Evolutionary conservation across 2,113 vertebrate species (phyloP), one percentile per base, ranked within the genome.

Genomic region (Ancistrus triradiatus): DNA sequence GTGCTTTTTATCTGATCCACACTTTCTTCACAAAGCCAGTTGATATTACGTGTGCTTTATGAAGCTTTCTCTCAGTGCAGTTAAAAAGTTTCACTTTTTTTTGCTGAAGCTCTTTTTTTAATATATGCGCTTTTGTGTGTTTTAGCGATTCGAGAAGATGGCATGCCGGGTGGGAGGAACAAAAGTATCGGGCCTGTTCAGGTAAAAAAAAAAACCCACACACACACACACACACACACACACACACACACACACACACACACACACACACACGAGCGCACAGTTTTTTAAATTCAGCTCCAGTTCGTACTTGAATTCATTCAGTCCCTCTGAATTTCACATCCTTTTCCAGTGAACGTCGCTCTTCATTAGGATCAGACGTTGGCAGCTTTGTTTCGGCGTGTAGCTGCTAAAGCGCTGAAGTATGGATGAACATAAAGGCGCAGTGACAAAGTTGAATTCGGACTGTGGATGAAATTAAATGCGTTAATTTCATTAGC

Each of bases 141-240:
- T 62, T 17, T 53, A 99, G 96, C 96, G 80, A 99, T 99, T 85
- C 91, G 96, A 79, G 96, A 99, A 81, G 96, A 99, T 77, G 96
- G 96, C 67, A 99, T 99, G 96, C 96, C 96, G 1, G 96, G 96
- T 76, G 96, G 96, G 61, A 88, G 96, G 70, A 99, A 99, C 84
- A 99, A 99, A 89, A 99, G 95, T 84, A 99, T 99, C 0, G 95
- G 96, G 42, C 96, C 96, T 59, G 95, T 99, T 73, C 95, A 98
- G 93, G 96, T 99, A 85, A 63, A 51, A 46, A n/a, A n/a, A n/a
- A n/a, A n/a, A n/a, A n/a, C n/a, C n/a, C n/a, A n/a, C n/a, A n/a
- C n/a, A n/a, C n/a, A n/a, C n/a, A n/a, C n/a, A n/a, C n/a, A n/a
- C n/a, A n/a, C n/a, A n/a, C n/a, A n/a, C n/a, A n/a, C n/a, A 28